Evolutionary conservation across 2,113 vertebrate species (phyloP), one percentile per base, ranked within the genome.

Genomic region (Brevimyrus niger): DNA sequence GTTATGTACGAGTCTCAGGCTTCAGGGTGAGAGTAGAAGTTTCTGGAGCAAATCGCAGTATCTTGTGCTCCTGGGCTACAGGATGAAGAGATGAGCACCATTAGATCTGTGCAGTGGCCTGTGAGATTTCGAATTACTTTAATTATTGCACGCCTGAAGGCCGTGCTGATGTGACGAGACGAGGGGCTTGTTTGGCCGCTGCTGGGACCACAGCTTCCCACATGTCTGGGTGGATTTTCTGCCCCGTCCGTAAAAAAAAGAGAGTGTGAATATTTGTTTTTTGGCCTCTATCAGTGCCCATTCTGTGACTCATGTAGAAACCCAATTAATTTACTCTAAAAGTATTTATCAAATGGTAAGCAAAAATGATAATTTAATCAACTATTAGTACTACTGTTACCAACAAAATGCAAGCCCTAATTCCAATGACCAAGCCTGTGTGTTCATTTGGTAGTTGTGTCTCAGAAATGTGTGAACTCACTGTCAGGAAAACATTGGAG

Each of bases 81-180:
- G 83, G 51, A 13, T n/a, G 46, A 4, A 35, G 87, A 51, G 15
- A 46, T n/a, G 76, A 87, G 87, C 92, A 92, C 93, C 91, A 95
- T 95, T 95, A 95, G 92, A 94, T 92, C 92, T 94, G 95, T 44
- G 91, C 95, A 94, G 92, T 92, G 92, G 94, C 91, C 94, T 94
- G 94, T 95, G 94, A 93, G 94, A 95, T 95, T 93, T 94, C 94
- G 94, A 92, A 94, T 94, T 93, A 92, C 93, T 95, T 95, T 95
- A 95, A 95, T 96, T 95, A 96, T 94, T 21, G 84, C 87, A 89
- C 86, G 92, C 92, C 92, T 92, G 92, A 92, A 93, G 92, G 92
- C 90, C 89, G 76, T 90, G 47, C 90, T 90, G 48, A 92, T 89
- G 82, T 61, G 91, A 92, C 89, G 90, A 90, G 90, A 92, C 73